phyloP scores from a whole-genome alignment of 2,888 invertebrate species.

The Leucania comma region DNA sequence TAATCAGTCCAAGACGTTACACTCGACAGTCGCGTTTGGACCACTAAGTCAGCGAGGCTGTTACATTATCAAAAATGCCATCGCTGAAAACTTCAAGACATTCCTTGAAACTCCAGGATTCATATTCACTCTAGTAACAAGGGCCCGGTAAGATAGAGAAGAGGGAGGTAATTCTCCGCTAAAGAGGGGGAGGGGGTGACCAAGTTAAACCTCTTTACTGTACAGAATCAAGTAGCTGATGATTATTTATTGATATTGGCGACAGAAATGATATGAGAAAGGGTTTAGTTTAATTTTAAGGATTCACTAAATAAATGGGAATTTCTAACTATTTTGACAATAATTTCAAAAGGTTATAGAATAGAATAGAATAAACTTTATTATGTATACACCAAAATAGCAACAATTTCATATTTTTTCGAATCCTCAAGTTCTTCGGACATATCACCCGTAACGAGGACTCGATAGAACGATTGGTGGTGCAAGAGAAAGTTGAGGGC shows the following conservation, averaged over 20 bases:
- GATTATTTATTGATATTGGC: constrained; percentile 58
- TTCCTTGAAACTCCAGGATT: not conserved
- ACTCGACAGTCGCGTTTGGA: too few species aligned
- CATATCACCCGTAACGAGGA: too few species aligned
- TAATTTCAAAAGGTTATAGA: not conserved
- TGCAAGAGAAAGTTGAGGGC: too few species aligned
- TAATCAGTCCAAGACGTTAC: too few species aligned
- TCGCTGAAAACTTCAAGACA: not conserved
- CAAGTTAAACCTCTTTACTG: constrained; percentile 62
- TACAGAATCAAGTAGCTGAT: constrained; percentile 62
- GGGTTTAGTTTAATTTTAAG: constrained; percentile 22
- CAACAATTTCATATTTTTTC: too few species aligned
- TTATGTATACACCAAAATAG: too few species aligned
- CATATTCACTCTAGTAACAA: constrained; percentile 41
- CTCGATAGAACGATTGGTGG: too few species aligned
- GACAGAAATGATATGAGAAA: constrained; percentile 26
- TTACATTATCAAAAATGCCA: too few species aligned
- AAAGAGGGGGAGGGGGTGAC: not conserved
- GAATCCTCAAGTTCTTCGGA: too few species aligned
- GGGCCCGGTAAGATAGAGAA: constrained; percentile 49
- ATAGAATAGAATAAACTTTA: too few species aligned
- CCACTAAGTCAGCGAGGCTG: too few species aligned
- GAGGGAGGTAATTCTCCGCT: constrained; percentile 51
- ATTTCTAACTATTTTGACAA: not conserved
- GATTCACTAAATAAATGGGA: not conserved